Base-by-base conservation (phyloP, 2,113 vertebrate species). In the Sinocyclocheilus maitianheensis region DNA sequence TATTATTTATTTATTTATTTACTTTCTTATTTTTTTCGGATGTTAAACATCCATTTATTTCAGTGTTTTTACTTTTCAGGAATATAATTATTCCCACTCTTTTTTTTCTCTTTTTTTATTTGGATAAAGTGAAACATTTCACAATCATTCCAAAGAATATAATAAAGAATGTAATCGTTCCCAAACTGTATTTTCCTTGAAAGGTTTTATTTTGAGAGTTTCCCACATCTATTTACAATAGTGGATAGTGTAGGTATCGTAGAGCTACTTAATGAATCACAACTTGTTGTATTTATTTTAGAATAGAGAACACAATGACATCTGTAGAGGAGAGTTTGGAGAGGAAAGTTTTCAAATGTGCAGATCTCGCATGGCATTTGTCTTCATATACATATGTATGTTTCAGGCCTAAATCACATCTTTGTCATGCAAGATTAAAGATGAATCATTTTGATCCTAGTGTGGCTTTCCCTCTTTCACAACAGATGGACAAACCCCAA, bases 401-500 rank as follows among this genome's bases (percentile, higher is more conserved):
- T 90, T 87, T 89, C 88, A 84, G 88, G 90, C 90, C 89, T 83
- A 80, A 90, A 62, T 83, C 62, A 72, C 81, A 80, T 75, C 48
- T 58, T 34, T 69, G 30, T 86, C 86, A 88, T 91, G 88, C 90
- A 85, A 72, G 76, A 85, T 81, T 86, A 82, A 88, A 79, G 26
- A 67, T 58, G 65, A 85, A 74, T 72, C 43, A 65, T 81, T 71
- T 77, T 69, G 87, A 89, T 88, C 88, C 88, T 30, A 60, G 67
- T 24, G 77, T 84, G 69, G 51, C 74, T 88, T 78, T 75, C 72
- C 26, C 72, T 86, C 81, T 81, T 90, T 65, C 77, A 37, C 85
- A 86, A 88, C 92, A 93, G 89, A 93, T 91, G 90, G 93, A 89
- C 62, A 22, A 43, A 65, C 13, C 77, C 16, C 1, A 55, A 79